Evolutionary conservation across 1,140 invertebrate genomes (phyloP).

Genomic region (Apocrypta bakeri): DNA sequence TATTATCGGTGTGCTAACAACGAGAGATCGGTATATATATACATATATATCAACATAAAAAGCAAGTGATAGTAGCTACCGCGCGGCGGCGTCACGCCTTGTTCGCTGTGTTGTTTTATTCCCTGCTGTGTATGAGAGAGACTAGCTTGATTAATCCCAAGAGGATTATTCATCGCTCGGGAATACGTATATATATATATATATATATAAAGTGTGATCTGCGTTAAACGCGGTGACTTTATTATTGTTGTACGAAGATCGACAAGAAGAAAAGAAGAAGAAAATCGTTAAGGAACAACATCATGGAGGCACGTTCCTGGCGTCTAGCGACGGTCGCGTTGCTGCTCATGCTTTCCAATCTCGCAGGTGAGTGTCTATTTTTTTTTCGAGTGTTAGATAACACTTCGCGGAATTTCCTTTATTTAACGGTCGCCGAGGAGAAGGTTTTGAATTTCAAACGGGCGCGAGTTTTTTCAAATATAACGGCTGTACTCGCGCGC

Average conservation of each 20-base stretch:
- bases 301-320: constrained; percentile 22
- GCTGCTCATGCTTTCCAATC: neutral
- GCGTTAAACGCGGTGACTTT: too few relatives aligned
- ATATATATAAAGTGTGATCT: neutral
- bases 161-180: neutral
- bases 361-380: constrained; percentile 29
- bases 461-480: neutral
- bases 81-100: neutral
- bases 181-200: neutral
- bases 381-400: neutral
- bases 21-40: neutral
- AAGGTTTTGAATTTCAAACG: neutral
- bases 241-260: too few relatives aligned
- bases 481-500: neutral
- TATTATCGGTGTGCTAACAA: neutral
- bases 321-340: constrained; percentile 1
- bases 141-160: neutral
- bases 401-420: neutral
- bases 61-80: neutral
- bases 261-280: neutral
- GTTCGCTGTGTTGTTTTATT: neutral
- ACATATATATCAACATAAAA: too few relatives aligned
- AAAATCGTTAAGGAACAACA: neutral
- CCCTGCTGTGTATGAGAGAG: neutral
- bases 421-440: neutral